These are phyloP conservation scores for Saturnia pavonia DNA, from an alignment of 2,888 invertebrate species.

Conservation along the genomic window DNA sequence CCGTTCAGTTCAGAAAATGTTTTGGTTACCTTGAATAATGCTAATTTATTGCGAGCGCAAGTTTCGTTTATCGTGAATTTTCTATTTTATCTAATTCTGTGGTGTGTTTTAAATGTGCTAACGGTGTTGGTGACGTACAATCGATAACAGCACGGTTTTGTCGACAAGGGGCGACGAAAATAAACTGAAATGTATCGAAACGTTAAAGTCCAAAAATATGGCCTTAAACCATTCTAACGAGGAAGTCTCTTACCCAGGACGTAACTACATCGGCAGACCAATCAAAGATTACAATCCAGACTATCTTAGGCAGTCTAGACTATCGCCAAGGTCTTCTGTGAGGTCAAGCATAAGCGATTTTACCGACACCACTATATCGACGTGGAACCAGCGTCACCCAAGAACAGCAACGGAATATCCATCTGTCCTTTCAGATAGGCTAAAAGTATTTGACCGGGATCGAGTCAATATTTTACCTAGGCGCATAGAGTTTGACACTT, in stretches of 20 bases:
- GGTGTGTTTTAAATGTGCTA: constrained; percentile 67
- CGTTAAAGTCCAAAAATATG: constrained; percentile 27
- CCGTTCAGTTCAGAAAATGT: not conserved
- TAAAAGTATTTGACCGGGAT: constrained; percentile 64
- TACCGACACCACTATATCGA: constrained; percentile 77
- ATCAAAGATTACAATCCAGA: constrained; percentile 78
- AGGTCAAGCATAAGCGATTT: constrained; percentile 78
- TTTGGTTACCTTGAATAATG: not conserved
- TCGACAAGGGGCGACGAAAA: constrained; percentile 57
- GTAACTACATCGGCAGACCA: constrained; percentile 67
- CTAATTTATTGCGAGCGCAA: constrained; percentile 17
- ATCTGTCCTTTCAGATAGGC: constrained; percentile 70
- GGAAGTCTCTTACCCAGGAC: constrained; percentile 58
- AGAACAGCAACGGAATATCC: constrained; percentile 66
- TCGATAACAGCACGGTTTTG: constrained; percentile 58
- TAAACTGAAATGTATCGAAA: constrained; percentile 77
- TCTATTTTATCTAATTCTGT: constrained; percentile 30
- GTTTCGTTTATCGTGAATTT: constrained; percentile 35
- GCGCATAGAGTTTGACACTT: constrained; percentile 70
- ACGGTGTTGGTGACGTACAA: constrained; percentile 58
- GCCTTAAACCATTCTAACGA: constrained; percentile 37
- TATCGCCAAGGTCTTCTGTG: constrained; percentile 72
- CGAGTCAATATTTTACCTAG: constrained; percentile 59
- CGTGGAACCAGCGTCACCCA: constrained; percentile 70
- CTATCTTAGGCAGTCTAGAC: constrained; percentile 56